Evolutionary conservation across 2,797 vertebrate species (phyloP).

Genomic region (Scomberomorus guttatus): DNA sequence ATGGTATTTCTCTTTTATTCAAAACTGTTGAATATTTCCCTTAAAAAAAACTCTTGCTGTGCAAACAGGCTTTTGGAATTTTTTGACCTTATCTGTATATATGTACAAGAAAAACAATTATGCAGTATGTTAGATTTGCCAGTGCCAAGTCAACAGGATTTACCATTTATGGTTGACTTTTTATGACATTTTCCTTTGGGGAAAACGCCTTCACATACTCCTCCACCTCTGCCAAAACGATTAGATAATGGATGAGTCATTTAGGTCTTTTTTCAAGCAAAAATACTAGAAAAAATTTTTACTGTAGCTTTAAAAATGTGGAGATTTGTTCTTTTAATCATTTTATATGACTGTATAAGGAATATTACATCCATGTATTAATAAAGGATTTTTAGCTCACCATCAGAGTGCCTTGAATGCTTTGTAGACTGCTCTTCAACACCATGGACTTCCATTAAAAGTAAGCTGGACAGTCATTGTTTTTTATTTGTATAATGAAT

Average conservation of each 20-base stretch:
- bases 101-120: conserved; percentile 8
- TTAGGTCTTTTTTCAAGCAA: background rate
- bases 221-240: conserved; percentile 20
- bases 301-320: background rate
- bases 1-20: background rate
- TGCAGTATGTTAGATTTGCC: conserved; percentile 11
- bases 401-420: too few relatives aligned
- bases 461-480: too few relatives aligned
- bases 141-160: conserved; percentile 5
- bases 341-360: too few relatives aligned
- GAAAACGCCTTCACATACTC: conserved; percentile 38
- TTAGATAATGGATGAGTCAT: conserved; percentile 59
- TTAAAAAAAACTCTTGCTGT: background rate
- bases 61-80: background rate
- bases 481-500: too few relatives aligned
- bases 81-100: conserved; percentile 23
- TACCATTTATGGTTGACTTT: conserved; percentile 31
- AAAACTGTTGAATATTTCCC: background rate
- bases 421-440: too few relatives aligned
- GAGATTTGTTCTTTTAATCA: background rate
- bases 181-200: conserved; percentile 26
- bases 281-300: background rate
- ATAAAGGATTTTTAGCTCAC: too few relatives aligned
- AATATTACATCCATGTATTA: too few relatives aligned
- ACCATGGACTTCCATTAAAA: too few relatives aligned